A percentile compares a stretch with the other conserved stretches of the same genome.
Evolutionary conservation across 2,888 invertebrate species (phyloP).

Genomic region (Drosophila hawaiiensis): DNA sequence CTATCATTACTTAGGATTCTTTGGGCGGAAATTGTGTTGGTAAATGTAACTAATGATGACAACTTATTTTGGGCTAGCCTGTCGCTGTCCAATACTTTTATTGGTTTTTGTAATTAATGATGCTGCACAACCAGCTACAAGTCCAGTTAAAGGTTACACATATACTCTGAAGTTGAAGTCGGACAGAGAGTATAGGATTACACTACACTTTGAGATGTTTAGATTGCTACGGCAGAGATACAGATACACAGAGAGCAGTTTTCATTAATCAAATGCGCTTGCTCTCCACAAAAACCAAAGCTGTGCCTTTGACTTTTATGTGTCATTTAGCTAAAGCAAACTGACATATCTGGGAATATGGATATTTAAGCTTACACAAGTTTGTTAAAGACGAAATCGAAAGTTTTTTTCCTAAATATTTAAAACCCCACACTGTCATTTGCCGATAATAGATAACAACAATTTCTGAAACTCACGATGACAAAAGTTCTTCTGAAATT

Average conservation of each 20-base stretch:
- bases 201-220: conserved; percentile 7
- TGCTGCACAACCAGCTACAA: conserved; percentile 19
- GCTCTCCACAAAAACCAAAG: conserved; percentile 13
- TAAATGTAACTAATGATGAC: conserved; percentile 75
- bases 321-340: conserved; percentile 23
- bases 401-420: neutral
- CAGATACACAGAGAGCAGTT: conserved; percentile 10
- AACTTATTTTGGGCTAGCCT: conserved; percentile 62
- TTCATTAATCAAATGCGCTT: conserved; percentile 61
- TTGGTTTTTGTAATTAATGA: conserved; percentile 79
- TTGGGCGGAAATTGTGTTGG: conserved; percentile 38
- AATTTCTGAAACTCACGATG: neutral
- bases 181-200: conserved; percentile 1
- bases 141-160: conserved; percentile 14
- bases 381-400: neutral
- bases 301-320: conserved; percentile 52
- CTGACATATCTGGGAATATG: conserved; percentile 13
- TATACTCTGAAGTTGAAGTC: conserved; percentile 33
- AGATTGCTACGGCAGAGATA: conserved; percentile 2
- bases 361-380: neutral
- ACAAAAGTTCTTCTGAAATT: neutral
- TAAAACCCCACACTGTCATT: neutral
- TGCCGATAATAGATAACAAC: neutral
- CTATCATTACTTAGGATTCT: conserved; percentile 6
- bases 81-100: conserved; percentile 56